These are phyloP conservation scores for Thereuonema tuberculata DNA, from an alignment of 1,140 invertebrate genomes.

Conservation along the genomic window DNA sequence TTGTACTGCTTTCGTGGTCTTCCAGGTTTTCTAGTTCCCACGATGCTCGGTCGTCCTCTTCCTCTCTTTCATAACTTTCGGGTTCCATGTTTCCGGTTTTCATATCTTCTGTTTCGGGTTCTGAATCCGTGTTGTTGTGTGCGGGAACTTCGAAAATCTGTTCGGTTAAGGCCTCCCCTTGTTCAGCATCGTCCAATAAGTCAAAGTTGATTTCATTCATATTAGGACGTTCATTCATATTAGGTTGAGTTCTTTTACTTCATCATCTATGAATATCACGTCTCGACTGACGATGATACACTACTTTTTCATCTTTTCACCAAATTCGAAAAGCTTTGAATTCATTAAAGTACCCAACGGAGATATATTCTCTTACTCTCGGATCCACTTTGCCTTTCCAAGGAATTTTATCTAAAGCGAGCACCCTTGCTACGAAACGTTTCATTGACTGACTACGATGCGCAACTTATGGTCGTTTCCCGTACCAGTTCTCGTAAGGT, in stretches of 20 bases:
- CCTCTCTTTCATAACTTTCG: conserved; percentile 8
- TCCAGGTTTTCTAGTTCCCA: background rate
- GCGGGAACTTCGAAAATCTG: background rate
- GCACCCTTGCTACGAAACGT: background rate
- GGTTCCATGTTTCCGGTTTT: background rate
- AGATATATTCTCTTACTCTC: too few species aligned
- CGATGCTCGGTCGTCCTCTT: background rate
- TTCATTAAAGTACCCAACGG: too few species aligned
- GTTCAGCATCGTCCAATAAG: background rate
- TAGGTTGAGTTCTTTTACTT: too few species aligned
- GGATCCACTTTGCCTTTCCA: background rate
- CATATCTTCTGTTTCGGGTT: background rate
- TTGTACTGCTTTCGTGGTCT: conserved; percentile 6
- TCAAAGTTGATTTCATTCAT: background rate
- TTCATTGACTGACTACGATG: too few species aligned
- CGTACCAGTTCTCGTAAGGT: background rate
- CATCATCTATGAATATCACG: too few species aligned
- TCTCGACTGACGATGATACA: too few species aligned
- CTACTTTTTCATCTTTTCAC: too few species aligned
- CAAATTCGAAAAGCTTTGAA: too few species aligned
- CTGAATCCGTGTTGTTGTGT: background rate
- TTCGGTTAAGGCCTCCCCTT: background rate
- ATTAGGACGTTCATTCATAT: background rate
- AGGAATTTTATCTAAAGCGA: background rate
- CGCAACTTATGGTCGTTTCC: background rate